Base-by-base conservation (phyloP, 2,888 invertebrate species). In the Suillia variegata region DNA sequence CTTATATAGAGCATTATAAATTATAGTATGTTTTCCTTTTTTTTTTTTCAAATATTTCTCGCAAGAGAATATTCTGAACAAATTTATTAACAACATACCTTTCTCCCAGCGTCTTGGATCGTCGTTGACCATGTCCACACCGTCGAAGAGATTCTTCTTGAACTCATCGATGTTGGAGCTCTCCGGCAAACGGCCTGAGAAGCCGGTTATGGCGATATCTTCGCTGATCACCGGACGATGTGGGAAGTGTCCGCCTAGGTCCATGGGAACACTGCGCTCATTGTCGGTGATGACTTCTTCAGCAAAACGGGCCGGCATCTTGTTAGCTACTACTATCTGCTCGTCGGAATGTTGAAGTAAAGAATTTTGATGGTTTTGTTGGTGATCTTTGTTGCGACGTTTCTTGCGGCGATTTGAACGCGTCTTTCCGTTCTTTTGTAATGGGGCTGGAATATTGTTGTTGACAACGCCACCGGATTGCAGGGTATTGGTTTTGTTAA, bases 111-210 rank as follows among this genome's bases (percentile, higher is more conserved):
- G 86, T 67, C 94, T 85, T 68, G 90, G 92, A 80, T 96, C 96
- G 69, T 92, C 96, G 26, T 94, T 96, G 63, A 98, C 90, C 85
- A 98, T 89, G 80, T 98, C 98, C 48, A 94, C 87, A 56, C 94
- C 94, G 63, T 91, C 91, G 81, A 95, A 91, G 56, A 98, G 87
- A 81, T 97, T 90, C 74, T 92, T 87, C 75, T 91, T 91, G 83
- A 98, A 98, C 84, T 98, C 98, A 70, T 93, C 93, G 76, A 98
- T 91, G 82, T 86, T 91, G 71, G 89, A 87, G 66, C 93, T 94
- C 83, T 98, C 94, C 12, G 98, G 98, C 70, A 98, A 86, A 66
- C 97, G 90, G 59, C 91, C 92, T 58, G 94, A 93, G 70, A 94
- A 85, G 18, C 95, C 94, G 52, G 90, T 87, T 75, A 95, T 89